Evolutionary conservation across 2,888 invertebrate genomes (phyloP).

Genomic region (Andrena flavipes): DNA sequence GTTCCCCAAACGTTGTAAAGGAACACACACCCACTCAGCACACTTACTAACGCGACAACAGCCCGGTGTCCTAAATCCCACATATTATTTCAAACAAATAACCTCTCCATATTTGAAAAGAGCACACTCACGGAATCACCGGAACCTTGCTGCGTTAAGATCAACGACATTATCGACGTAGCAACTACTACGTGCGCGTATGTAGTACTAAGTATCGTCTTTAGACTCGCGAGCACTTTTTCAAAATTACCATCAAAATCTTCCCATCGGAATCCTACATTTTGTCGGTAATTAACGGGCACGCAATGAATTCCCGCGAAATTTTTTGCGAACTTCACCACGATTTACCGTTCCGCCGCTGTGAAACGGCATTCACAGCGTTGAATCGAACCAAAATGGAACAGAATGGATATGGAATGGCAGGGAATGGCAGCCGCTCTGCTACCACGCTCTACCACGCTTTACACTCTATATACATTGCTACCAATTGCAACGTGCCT

Average conservation of each 20-base stretch:
- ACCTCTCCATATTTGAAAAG: conserved; percentile 83
- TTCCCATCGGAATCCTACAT: background rate
- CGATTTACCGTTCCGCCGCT: background rate
- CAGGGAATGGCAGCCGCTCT: too few relatives aligned
- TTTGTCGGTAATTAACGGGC: background rate
- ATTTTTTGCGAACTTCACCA: background rate
- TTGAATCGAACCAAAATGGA: too few relatives aligned
- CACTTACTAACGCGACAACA: conserved; percentile 78
- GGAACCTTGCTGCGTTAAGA: conserved; percentile 67
- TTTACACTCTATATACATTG: too few relatives aligned
- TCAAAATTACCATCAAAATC: background rate
- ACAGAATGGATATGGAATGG: too few relatives aligned
- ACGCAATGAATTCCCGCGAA: background rate
- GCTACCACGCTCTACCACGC: too few relatives aligned
- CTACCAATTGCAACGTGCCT: too few relatives aligned
- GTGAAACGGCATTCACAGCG: background rate
- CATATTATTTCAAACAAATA: conserved; percentile 83
- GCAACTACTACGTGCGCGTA: conserved; percentile 34
- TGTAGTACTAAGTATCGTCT: conserved; percentile 11
- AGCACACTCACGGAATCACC: conserved; percentile 77
- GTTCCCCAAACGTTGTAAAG: conserved; percentile 80
- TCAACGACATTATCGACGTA: conserved; percentile 66
- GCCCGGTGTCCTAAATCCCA: conserved; percentile 81
- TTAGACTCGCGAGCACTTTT: background rate
- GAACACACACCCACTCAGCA: conserved; percentile 77